Percentiles rank a stretch among this genome's conserved stretches.
phyloP scores from a whole-genome alignment of 2,888 invertebrate genomes.

The Torymus aiolomorphi region DNA sequence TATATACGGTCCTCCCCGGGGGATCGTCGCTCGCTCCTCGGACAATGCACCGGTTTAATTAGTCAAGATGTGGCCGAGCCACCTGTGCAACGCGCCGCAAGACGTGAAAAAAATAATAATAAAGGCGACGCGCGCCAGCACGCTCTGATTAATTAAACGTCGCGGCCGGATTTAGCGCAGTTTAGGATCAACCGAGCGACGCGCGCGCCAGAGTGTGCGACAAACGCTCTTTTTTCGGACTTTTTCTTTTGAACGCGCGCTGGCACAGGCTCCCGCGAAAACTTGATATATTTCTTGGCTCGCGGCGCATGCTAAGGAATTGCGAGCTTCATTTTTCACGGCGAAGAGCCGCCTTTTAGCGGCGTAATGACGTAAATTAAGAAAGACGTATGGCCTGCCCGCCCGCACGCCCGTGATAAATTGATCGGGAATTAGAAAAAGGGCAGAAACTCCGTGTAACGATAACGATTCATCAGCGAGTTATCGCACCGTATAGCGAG shows the following conservation, averaged over 20 bases:
- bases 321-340: constrained; percentile 40
- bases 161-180: constrained; percentile 30
- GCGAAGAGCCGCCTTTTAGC: constrained; percentile 23
- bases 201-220: neutral
- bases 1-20: constrained; percentile 57
- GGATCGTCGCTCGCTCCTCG: constrained; percentile 62
- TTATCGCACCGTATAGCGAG: too few species aligned
- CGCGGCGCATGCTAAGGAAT: neutral
- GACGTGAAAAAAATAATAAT: constrained; percentile 9
- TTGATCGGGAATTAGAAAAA: constrained; percentile 39
- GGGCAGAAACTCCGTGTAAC: neutral
- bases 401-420: constrained; percentile 20
- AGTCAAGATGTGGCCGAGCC: constrained; percentile 70
- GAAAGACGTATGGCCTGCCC: constrained; percentile 23
- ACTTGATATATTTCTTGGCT: constrained; percentile 6
- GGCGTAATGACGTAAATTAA: constrained; percentile 44
- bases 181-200: constrained; percentile 33
- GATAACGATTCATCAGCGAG: constrained; percentile 21
- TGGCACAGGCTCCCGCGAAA: neutral
- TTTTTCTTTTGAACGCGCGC: constrained; percentile 16
- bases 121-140: neutral
- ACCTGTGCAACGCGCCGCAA: constrained; percentile 60
- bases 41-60: constrained; percentile 69
- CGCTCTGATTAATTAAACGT: constrained; percentile 54
- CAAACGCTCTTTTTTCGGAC: neutral